Conservation (phyloP, 2,888 invertebrate genomes). For the Acronicta aceris region DNA sequence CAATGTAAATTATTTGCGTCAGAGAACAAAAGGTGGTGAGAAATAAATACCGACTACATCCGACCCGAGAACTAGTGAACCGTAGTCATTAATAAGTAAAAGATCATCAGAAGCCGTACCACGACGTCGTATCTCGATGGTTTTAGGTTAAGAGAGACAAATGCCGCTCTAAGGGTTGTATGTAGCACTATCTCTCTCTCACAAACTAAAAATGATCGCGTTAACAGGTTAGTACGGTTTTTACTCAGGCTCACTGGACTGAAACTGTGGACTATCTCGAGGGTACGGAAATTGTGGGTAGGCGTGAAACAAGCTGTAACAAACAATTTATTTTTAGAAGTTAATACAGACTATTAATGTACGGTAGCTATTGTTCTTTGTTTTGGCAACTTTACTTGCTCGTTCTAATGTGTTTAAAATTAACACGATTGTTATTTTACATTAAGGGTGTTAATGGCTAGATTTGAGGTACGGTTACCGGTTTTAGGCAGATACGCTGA, state of each 20-base stretch:
- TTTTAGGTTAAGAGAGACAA: too few species aligned
- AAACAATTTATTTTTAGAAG: conserved; percentile 28
- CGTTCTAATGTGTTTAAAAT: conserved; percentile 20
- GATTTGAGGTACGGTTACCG: not conserved
- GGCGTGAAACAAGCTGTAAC: conserved; percentile 5
- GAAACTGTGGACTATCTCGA: not conserved
- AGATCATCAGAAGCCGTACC: not conserved
- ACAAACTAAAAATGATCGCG: too few species aligned
- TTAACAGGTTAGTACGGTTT: too few species aligned
- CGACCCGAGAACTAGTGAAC: not conserved
- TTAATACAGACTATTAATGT: conserved; percentile 9
- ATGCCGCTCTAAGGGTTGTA: too few species aligned
- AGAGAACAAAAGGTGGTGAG: too few species aligned
- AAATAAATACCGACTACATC: too few species aligned
- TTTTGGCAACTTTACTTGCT: conserved; percentile 11
- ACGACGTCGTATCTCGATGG: not conserved
- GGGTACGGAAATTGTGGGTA: conserved; percentile 30
- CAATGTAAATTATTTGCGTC: too few species aligned
- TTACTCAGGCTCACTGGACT: not conserved
- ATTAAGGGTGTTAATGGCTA: conserved; percentile 13
- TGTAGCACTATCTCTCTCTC: too few species aligned
- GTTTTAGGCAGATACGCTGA: not conserved
- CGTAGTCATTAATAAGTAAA: conserved; percentile 5
- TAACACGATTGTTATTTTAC: conserved; percentile 21
- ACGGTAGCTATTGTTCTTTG: conserved; percentile 12